Evolutionary conservation across 2,113 vertebrate genomes (phyloP).

Genomic region (Anas platyrhynchos): DNA sequence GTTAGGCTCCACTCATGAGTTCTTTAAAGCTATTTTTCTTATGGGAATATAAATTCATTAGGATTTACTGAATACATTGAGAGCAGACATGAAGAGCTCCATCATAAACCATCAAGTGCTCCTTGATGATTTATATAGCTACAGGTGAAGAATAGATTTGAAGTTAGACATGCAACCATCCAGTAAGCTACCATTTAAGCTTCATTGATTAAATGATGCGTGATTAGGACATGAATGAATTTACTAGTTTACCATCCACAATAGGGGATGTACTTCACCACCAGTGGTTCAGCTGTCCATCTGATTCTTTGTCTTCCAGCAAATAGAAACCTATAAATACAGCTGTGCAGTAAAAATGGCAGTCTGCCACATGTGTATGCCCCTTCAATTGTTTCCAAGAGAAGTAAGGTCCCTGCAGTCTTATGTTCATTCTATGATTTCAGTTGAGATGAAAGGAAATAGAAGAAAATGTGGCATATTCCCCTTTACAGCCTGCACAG

Average conservation of each 20-base stretch:
- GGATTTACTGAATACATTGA: not conserved
- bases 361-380: not conserved
- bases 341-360: not conserved
- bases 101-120: not conserved
- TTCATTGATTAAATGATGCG: not conserved
- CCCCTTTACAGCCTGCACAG: not conserved
- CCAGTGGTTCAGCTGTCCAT: not conserved
- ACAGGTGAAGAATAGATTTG: not conserved
- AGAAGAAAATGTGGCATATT: not conserved
- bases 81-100: not conserved
- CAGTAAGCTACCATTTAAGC: not conserved
- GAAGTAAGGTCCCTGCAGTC: not conserved
- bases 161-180: not conserved
- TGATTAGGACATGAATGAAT: not conserved
- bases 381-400: not conserved
- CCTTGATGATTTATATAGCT: not conserved
- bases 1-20: fast-evolving
- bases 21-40: not conserved
- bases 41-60: not conserved
- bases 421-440: not conserved
- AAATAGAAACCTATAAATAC: not conserved
- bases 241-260: not conserved
- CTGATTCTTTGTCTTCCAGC: not conserved
- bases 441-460: not conserved
- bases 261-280: not conserved